phyloP scores from a whole-genome alignment of 2,888 invertebrate genomes.

The Phyllotreta striolata region DNA sequence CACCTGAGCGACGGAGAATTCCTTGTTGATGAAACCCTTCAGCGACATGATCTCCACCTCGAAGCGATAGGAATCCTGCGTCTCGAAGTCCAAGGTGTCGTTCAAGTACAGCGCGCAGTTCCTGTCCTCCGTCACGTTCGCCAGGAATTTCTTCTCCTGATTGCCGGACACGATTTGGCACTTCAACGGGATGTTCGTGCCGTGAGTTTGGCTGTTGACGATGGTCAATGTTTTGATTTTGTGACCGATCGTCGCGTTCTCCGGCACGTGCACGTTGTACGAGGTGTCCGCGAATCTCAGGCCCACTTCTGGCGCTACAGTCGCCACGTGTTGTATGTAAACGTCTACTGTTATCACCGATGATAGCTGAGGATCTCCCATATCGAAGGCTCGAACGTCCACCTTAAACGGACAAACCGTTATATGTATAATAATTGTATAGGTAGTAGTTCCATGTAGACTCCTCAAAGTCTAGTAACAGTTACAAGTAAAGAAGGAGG shows the following conservation, averaged over 20 bases:
- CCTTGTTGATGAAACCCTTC: constrained; percentile 81
- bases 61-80: constrained; percentile 73
- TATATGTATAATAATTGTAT: background rate
- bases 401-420: constrained; percentile 63
- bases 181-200: constrained; percentile 75
- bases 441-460: too few relatives aligned
- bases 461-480: too few relatives aligned
- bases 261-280: constrained; percentile 83
- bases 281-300: constrained; percentile 88
- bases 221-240: constrained; percentile 76
- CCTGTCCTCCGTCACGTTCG: constrained; percentile 77
- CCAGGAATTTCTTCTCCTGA: constrained; percentile 67
- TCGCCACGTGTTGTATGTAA: constrained; percentile 81
- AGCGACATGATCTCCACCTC: constrained; percentile 82
- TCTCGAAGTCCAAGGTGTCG: constrained; percentile 82
- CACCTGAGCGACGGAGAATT: constrained; percentile 76
- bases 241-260: constrained; percentile 74
- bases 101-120: constrained; percentile 84
- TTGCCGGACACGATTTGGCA: constrained; percentile 83
- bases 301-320: constrained; percentile 72
- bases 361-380: constrained; percentile 84
- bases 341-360: constrained; percentile 84
- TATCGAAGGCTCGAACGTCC: constrained; percentile 85
- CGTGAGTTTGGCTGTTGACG: constrained; percentile 75
- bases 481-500: too few relatives aligned